Base-by-base conservation (phyloP, 2,888 invertebrate genomes). In the Folsomia candida region DNA sequence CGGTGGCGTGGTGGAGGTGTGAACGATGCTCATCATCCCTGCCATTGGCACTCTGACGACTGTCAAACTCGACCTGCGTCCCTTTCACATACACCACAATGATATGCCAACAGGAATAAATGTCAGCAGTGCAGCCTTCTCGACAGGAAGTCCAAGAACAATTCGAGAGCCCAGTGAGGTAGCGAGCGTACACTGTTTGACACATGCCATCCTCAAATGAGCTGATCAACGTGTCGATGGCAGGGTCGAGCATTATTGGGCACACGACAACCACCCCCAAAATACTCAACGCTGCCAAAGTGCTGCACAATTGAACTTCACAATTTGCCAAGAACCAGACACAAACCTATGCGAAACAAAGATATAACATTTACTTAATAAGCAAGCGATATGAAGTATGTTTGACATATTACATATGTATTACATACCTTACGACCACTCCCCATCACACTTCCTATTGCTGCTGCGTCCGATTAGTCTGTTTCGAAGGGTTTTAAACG, bases 61-160 rank as follows among this genome's bases (percentile, higher is more conserved):
- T 61, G 22, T 74, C 69, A 27, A 74, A 68, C 58, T 71, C 69
- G 37, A 71, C 71, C 57, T 64, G 69, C 20, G 69, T 69, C 51
- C 73, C 73, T 69, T 72, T 75, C 59, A 78, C 61, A 57, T 80
- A 80, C 27, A 78, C 71, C 6, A 82, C 81, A 37, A 79, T 68
- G 22, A 82, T 78, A 60, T 82, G 81, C 69, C 76, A 77, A 68
- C 82, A 82, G 24, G 75, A 76, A 72, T 76, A 81, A 67, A 81
- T 76, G 60, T 79, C 79, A 9, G 81, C 80, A 2, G 82, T 82
- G 71, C 81, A 82, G 27, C 82, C 82, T 57, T 81, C 79, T 14
- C 81, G 77, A 76, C 82, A 82, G 11, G 82, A 82, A 59, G 82
- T 81, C 82, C 82, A 82, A 25, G 80, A 75, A 73, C 82, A 82